Evolutionary conservation across 2,888 invertebrate species (phyloP).

Genomic region (Hirtodrosophila duncani): DNA sequence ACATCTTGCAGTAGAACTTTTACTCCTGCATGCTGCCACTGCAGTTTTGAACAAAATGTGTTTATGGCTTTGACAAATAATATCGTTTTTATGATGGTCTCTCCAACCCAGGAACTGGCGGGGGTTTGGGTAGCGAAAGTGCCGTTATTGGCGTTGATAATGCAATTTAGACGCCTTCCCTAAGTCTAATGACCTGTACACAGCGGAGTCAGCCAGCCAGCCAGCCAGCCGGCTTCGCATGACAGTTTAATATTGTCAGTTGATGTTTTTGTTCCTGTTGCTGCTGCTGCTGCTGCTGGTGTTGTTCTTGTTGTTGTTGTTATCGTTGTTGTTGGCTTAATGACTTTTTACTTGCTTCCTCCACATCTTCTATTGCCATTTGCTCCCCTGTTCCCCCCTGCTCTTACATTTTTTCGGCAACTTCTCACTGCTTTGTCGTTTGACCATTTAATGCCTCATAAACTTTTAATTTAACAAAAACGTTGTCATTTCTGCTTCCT

Average conservation of each 20-base stretch:
- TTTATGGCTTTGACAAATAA: constrained; percentile 70
- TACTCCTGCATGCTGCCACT: constrained; percentile 5
- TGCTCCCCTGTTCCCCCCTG: background rate
- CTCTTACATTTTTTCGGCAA: constrained; percentile 55
- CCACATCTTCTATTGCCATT: background rate
- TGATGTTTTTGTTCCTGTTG: constrained; percentile 33
- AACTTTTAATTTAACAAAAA: constrained; percentile 72
- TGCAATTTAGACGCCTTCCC: constrained; percentile 67
- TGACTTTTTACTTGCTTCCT: constrained; percentile 56
- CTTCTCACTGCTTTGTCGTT: constrained; percentile 60
- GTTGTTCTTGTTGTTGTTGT: constrained; percentile 27
- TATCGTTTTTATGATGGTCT: constrained; percentile 57
- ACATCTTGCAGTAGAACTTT: no score
- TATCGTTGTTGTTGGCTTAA: constrained; percentile 47
- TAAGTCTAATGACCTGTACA: constrained; percentile 63
- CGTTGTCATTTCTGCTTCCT: constrained; percentile 48
- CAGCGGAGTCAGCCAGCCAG: constrained; percentile 3
- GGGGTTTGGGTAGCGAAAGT: constrained; percentile 15
- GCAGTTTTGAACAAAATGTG: constrained; percentile 12
- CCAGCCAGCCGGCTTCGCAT: constrained; percentile 17
- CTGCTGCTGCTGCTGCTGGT: constrained; percentile 7
- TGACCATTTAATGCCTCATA: constrained; percentile 71
- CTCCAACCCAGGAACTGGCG: background rate
- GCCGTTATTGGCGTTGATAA: constrained; percentile 69
- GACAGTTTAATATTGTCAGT: constrained; percentile 49